Base-by-base conservation (phyloP, 1,140 invertebrate genomes). In the Pygmarrhopalites habei region DNA sequence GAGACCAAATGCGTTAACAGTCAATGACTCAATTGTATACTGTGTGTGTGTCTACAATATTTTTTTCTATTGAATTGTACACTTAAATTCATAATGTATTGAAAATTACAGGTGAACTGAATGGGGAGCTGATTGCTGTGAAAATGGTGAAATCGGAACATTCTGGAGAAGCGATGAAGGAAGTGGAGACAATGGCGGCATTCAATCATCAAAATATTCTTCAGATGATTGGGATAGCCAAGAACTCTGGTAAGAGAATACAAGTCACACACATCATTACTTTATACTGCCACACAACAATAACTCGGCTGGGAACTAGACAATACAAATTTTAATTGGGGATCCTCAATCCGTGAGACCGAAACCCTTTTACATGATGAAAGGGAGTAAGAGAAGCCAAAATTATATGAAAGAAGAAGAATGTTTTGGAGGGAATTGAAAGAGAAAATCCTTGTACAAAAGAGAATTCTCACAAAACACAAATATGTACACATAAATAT, bases 151-250 rank as follows among this genome's bases (percentile, higher is more conserved):
- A 93, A 74, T 86, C 90, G 49, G 89, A 89, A 74, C 85, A 86
- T 0, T 84, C 88, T 69, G 86, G 89, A 60, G 89, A 92, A 74
- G 92, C 92, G 71, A 83, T 90, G 74, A 76, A 88, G 68, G 91
- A 94, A 79, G 89, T 92, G 3, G 89, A 91, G 68, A 91, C 92
- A 61, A 92, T 92, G 89, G 88, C 87, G 59, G 82, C 87, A 26
- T 93, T 94, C 73, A 79, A 82, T n/a, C 90, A 94, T 76, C 78
- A 83, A 25, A 92, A 93, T 73, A 94, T 94, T 72, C 79, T 94
- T n/a, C 84, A 85, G 1, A 77, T 94, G 1, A 58, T 67, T 35
- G 65, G 65, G n/a, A 58, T 64, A 14, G 59, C 52, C 25, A 51
- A 56, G 44, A 60, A 47, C 19, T 29, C 32, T 25, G 62, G 62